Evolutionary conservation across 2,113 vertebrate genomes (phyloP).

Genomic region (Bos javanicus): DNA sequence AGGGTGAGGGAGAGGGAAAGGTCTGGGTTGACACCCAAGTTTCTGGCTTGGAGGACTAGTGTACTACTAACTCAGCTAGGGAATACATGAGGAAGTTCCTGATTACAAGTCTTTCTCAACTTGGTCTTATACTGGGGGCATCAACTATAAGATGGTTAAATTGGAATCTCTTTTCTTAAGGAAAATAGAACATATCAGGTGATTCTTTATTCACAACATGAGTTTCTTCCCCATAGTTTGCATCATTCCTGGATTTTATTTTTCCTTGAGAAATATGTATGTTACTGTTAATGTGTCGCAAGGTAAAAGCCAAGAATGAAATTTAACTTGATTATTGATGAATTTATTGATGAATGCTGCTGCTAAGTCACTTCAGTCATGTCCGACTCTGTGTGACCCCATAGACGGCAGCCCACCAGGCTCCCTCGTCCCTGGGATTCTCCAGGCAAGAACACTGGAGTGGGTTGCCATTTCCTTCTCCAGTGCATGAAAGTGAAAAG

Average conservation of each 20-base stretch:
- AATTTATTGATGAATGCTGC: background rate
- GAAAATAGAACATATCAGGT: background rate
- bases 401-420: too few species aligned
- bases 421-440: too few species aligned
- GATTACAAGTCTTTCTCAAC: background rate
- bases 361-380: too few species aligned
- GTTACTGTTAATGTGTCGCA: constrained; percentile 31
- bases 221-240: constrained; percentile 26
- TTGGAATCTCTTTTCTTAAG: constrained; percentile 23
- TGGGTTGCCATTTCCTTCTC: too few species aligned
- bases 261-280: background rate
- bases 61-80: background rate
- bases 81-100: background rate
- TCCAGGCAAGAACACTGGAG: too few species aligned
- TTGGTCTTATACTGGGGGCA: background rate
- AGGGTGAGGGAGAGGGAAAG: background rate
- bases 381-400: too few species aligned
- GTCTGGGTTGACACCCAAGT: background rate
- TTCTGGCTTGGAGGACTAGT: constrained; percentile 5
- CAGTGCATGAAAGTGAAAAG: too few species aligned
- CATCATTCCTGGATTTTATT: background rate
- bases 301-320: constrained; percentile 18
- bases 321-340: background rate
- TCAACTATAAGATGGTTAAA: constrained; percentile 8
- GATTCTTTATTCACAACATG: constrained; percentile 20